Conservation (phyloP, 2,113 vertebrate genomes). For the Notothenia coriiceps region DNA sequence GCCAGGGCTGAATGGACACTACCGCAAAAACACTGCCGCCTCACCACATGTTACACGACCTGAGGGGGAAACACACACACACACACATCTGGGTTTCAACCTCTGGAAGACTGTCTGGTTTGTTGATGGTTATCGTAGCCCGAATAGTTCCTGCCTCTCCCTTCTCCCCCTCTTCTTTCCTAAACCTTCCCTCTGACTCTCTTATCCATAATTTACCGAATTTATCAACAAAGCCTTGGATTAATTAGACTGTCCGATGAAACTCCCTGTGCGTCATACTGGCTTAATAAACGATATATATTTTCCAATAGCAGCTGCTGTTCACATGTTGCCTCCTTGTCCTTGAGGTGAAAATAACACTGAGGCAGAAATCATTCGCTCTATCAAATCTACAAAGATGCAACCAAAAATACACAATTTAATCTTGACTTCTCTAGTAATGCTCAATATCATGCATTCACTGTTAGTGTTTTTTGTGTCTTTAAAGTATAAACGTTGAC, state of each 20-base stretch:
- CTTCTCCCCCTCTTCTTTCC: conserved; percentile 17
- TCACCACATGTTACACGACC: conserved; percentile 72
- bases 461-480: too few species aligned
- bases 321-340: conserved; percentile 1
- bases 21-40: conserved; percentile 55
- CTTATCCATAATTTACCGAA: conserved; percentile 49
- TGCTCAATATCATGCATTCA: too few species aligned
- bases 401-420: too few species aligned
- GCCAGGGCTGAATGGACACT: conserved; percentile 61
- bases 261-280: conserved; percentile 37
- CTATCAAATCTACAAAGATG: background rate
- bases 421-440: too few species aligned
- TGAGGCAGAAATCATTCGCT: background rate
- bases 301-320: conserved; percentile 22
- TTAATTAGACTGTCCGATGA: conserved; percentile 43
- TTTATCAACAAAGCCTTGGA: conserved; percentile 46
- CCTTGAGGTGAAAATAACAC: background rate
- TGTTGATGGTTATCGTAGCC: conserved; percentile 71
- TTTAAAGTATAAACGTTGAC: too few species aligned
- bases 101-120: conserved; percentile 60
- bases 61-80: conserved; percentile 46
- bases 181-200: conserved; percentile 24
- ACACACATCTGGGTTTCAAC: conserved; percentile 74
- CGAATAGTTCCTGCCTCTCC: conserved; percentile 58
- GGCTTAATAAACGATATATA: conserved; percentile 52